phyloP scores from a whole-genome alignment of 2,113 vertebrate species.

The Bujurquina vittata region DNA sequence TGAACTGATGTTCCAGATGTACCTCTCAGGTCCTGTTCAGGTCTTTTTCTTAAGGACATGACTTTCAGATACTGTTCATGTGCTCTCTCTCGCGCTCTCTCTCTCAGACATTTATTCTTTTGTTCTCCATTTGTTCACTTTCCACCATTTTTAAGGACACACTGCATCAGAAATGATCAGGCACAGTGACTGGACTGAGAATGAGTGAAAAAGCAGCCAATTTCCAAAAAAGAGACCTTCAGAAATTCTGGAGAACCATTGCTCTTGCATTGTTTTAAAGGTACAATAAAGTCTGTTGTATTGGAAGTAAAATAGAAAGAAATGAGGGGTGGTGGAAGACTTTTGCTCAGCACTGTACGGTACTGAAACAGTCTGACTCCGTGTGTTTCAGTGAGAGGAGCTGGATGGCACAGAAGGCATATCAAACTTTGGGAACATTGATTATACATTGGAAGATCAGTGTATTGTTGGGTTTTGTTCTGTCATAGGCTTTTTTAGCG shows the following conservation, averaged over 20 bases:
- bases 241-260: not conserved
- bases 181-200: not conserved
- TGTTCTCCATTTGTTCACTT: not conserved
- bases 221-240: not conserved
- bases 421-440: not conserved
- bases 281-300: not conserved
- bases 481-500: not conserved
- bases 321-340: not conserved
- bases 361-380: not conserved
- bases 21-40: not conserved
- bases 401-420: no score
- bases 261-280: not conserved
- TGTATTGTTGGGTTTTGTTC: not conserved
- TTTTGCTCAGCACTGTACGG: not conserved
- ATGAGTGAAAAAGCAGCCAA: not conserved
- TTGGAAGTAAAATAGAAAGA: not conserved
- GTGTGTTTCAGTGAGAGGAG: not conserved
- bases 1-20: not conserved
- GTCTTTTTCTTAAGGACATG: not conserved
- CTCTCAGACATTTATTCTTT: not conserved
- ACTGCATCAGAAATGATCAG: no score
- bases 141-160: no score
- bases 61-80: not conserved
- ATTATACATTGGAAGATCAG: not conserved
- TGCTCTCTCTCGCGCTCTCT: no score